A percentile compares a stretch with the other conserved stretches of the same genome.
phyloP scores from a whole-genome alignment of 1,140 invertebrate species.

The Apis laboriosa region DNA sequence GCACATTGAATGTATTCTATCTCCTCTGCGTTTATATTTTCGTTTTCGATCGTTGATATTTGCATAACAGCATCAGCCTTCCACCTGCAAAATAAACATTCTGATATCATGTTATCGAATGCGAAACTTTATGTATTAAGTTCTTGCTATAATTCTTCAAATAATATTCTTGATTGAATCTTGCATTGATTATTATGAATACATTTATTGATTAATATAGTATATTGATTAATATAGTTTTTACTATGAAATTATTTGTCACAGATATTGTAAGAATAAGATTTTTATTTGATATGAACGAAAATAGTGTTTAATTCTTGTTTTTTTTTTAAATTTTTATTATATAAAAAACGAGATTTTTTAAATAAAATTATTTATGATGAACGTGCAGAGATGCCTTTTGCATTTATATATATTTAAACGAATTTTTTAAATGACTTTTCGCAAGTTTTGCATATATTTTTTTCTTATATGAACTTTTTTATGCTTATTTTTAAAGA shows the following conservation, averaged over 20 bases:
- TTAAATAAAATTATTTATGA: conserved; percentile 78
- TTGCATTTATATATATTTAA: conserved; percentile 58
- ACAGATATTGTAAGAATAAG: conserved; percentile 78
- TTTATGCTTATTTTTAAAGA: conserved; percentile 68
- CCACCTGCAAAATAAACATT: conserved; percentile 53
- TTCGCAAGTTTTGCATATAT: conserved; percentile 84
- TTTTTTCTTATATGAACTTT: conserved; percentile 85
- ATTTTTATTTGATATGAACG: conserved; percentile 60
- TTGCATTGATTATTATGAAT: conserved; percentile 63
- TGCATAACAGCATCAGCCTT: neutral
- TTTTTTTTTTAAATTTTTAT: conserved; percentile 61
- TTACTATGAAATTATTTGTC: conserved; percentile 79
- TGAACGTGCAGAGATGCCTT: conserved; percentile 80
- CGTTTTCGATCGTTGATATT: conserved; percentile 3
- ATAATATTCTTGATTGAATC: conserved; percentile 67
- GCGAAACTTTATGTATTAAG: conserved; percentile 43
- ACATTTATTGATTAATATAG: conserved; percentile 44
- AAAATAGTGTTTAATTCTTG: conserved; percentile 59
- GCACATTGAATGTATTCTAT: conserved; percentile 49
- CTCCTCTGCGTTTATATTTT: conserved; percentile 22
- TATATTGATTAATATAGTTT: conserved; percentile 35
- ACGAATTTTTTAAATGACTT: conserved; percentile 82
- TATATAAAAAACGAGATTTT: conserved; percentile 52
- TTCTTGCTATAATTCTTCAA: conserved; percentile 69
- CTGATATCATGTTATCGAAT: conserved; percentile 35